Base-by-base conservation (phyloP, 2,888 invertebrate species). In the Anoplius nigerrimus region DNA sequence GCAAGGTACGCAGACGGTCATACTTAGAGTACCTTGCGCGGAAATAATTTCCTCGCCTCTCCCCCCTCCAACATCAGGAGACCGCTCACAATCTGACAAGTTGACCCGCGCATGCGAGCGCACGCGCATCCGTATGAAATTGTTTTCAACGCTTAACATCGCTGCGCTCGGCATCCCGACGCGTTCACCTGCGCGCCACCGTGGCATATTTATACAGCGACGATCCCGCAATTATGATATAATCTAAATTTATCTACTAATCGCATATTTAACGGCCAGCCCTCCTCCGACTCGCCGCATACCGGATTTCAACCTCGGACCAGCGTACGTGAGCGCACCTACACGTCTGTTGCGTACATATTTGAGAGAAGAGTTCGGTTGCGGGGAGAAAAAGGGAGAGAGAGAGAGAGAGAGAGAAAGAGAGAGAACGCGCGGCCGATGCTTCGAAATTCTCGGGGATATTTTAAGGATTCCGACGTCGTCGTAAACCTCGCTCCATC, bases 391-490 rank as follows among this genome's bases (percentile, higher is more conserved):
- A 13, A 13, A 3, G 1, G 6, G 34, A 34, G 11, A 6, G 34
- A 34, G 34, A 34, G 34, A 13, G 11, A 13, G 1, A 8, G 34
- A 3, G 11, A 11, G 4, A 5, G 34, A 13, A 13, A 34, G 34
- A 34, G 34, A 34, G 54, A 53, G 2, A 34, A 20, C 34, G n/a
- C 58, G 13, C 48, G n/a, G 5, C 45, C 53, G 22, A 20, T 51
- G 43, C 54, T 15, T 62, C 69, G 66, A 59, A 74, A 72, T 67
- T 66, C 66, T 61, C 63, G 24, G 54, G 67, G 66, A 76, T 70
- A 75, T 72, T 73, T 75, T 70, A 71, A 75, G 69, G 72, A 75
- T 76, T 75, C 72, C 70, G 55, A 69, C 66, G 68, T 68, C 71
- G 70, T 76, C 76, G 76, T 76, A 76, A 75, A 75, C 68, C 66